A percentile compares a stretch with the other conserved stretches of the same genome.
These are phyloP conservation scores for Hydrolagus colliei DNA, from an alignment of 2,797 vertebrate species.

Conservation along the genomic window DNA sequence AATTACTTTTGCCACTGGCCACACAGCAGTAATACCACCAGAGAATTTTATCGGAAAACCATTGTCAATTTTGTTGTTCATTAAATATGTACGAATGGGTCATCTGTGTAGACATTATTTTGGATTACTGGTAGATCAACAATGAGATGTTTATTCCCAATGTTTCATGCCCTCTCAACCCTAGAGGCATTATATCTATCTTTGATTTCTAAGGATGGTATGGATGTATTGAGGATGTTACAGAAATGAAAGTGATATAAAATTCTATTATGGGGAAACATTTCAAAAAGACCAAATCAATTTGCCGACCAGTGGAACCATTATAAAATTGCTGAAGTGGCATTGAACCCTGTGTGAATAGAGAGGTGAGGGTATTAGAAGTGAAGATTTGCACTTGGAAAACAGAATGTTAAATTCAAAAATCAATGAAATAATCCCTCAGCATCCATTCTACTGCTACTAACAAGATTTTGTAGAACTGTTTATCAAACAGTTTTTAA, in stretches of 20 bases:
- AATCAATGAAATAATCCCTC: neutral
- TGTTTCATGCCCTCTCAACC: neutral
- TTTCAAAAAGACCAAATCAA: neutral
- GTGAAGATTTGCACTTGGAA: neutral
- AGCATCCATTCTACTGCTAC: neutral
- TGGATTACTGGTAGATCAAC: too few species aligned
- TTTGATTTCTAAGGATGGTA: neutral
- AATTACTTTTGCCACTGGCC: too few species aligned
- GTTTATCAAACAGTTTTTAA: neutral
- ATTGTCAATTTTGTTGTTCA: too few species aligned
- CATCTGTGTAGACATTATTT: neutral
- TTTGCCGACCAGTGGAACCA: neutral
- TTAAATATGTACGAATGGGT: too few species aligned
- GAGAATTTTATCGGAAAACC: too few species aligned
- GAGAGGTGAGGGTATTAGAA: neutral
- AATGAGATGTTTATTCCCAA: neutral
- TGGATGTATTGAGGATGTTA: too few species aligned
- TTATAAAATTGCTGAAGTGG: neutral
- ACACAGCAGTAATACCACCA: too few species aligned
- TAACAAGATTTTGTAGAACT: neutral
- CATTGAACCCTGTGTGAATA: too few species aligned
- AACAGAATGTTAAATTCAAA: neutral
- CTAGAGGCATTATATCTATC: neutral
- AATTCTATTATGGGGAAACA: neutral
- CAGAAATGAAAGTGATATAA: neutral